A percentile compares a stretch with the other conserved stretches of the same genome.
Conservation (phyloP, 2,888 invertebrate genomes). For the Folsomia manolachei region DNA sequence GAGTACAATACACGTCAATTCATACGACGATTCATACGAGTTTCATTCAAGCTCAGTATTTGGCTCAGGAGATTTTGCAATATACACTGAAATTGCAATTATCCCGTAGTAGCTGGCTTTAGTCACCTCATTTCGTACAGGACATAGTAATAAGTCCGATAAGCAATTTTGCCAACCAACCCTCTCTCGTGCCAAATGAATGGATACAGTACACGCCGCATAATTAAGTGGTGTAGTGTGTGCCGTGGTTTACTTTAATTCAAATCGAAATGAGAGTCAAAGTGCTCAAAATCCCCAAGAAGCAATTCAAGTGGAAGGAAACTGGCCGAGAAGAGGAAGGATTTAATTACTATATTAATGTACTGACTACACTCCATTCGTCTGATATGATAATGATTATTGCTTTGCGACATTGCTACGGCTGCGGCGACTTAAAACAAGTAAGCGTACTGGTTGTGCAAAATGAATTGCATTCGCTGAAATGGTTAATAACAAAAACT, state of each 20-base stretch:
- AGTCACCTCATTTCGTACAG: too few species aligned
- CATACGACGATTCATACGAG: neutral
- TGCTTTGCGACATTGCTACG: neutral
- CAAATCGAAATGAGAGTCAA: neutral
- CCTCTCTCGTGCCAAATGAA: neutral
- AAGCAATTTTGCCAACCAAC: neutral
- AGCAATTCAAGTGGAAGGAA: neutral
- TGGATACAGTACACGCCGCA: too few species aligned
- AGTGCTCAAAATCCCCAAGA: neutral
- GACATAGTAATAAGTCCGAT: too few species aligned
- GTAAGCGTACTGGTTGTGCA: too few species aligned
- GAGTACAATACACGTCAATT: neutral
- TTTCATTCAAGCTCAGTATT: too few species aligned
- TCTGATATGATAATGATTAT: neutral
- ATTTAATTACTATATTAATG: neutral
- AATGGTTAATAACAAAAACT: too few species aligned
- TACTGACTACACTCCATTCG: neutral
- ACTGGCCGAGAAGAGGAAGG: too few species aligned
- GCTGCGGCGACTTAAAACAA: neutral
- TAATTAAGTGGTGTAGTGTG: neutral
- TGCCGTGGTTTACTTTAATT: neutral
- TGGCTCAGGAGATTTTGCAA: too few species aligned
- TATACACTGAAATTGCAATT: too few species aligned
- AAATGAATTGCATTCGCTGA: too few species aligned
- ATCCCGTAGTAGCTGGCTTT: too few species aligned